Percentiles rank a stretch among this genome's conserved stretches.
These are phyloP conservation scores for Acanthopleura granulata DNA, from an alignment of 2,888 invertebrate genomes.

Conservation along the genomic window DNA sequence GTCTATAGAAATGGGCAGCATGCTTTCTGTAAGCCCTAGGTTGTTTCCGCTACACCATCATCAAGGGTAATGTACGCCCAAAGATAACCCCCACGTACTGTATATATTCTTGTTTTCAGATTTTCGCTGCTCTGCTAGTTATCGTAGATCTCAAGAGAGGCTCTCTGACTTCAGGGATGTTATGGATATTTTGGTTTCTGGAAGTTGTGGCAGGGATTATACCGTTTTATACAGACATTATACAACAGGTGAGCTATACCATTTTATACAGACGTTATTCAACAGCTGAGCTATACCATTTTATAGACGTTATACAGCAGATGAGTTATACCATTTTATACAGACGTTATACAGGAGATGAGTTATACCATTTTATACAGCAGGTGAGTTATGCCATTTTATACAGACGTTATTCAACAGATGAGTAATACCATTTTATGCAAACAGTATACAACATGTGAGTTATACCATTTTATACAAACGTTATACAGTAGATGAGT, in stretches of 20 bases:
- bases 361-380: neutral
- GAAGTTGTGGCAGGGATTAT: conserved; percentile 45
- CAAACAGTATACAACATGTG: conserved; percentile 41
- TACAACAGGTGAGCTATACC: conserved; percentile 32
- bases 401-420: neutral
- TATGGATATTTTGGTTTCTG: conserved; percentile 58
- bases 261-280: conserved; percentile 13
- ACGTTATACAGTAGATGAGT: neutral
- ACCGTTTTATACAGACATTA: conserved; percentile 49
- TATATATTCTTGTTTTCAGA: conserved; percentile 36
- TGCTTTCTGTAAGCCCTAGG: too few species aligned
- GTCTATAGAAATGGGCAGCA: too few species aligned
- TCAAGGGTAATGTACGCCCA: too few species aligned
- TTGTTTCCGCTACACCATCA: too few species aligned
- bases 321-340: neutral
- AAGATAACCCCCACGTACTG: too few species aligned
- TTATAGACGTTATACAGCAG: too few species aligned
- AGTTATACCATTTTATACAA: conserved; percentile 9
- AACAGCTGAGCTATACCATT: too few species aligned
- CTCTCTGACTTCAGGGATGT: conserved; percentile 54
- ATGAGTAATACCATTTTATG: conserved; percentile 51
- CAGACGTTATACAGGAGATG: neutral
- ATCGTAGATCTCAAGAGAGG: conserved; percentile 50
- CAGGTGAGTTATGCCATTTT: conserved; percentile 42
- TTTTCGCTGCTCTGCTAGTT: conserved; percentile 42